Evolutionary conservation across 2,797 vertebrate species (phyloP), one percentile per base, ranked within the genome.

Genomic region (Podargus strigoides): DNA sequence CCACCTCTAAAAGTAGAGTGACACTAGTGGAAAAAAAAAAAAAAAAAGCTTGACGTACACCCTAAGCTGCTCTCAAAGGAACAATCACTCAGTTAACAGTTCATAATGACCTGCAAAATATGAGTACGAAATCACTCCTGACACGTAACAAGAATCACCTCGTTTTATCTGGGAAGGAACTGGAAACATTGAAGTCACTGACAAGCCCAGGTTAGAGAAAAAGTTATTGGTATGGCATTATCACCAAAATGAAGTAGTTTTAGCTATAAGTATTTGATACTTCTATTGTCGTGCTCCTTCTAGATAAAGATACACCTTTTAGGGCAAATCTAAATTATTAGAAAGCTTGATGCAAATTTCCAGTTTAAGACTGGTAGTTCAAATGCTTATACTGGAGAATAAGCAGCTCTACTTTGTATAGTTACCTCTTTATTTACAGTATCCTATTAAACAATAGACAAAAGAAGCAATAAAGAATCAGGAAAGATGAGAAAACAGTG

Each of bases 1-100:
- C 91, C 77, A 81, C 70, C 53, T 93, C 91, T 60, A 88, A 91
- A 88, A 93, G 69, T 77, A 79, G 88, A 95, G 87, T 76, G 89
- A 93, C 85, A 85, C 32, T 1, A 63, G 82, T 22, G 24, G 47
- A 82, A 75, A 74, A 50, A 73, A 49, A 24, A 73, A 49, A 24
- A 76, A 49, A 26, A 76, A 21, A 66, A 85, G 58, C 80, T 32
- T 73, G 73, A 93, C 73, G 69, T 79, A 84, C 52, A 76, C 30
- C 23, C 63, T 26, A 41, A 42, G 26, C 22, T 49, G 28, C 11
- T 82, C 85, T 74, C 87, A 63, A 42, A 68, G 63, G 91, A 91
- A 47, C 9, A 87, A 39, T 58, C 93, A 46, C 78, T 87, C 73
- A 59, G 37, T 52, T 69, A 74, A 81, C 46, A 86, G 94, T 7